These are phyloP conservation scores for Drosophila kohkoa DNA, from an alignment of 1,140 invertebrate species.

Conservation along the genomic window DNA sequence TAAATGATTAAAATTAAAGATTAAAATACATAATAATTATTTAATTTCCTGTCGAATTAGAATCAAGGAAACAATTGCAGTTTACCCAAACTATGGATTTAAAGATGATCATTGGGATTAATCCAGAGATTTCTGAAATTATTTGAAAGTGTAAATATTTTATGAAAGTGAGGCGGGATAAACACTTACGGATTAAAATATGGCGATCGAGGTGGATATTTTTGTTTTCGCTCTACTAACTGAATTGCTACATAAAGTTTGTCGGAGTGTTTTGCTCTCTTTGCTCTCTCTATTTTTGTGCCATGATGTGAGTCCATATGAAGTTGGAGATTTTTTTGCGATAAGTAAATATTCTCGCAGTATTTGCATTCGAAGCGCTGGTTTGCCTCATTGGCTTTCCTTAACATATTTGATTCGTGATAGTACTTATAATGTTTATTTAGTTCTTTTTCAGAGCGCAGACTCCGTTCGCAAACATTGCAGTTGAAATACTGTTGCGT, in stretches of 20 bases:
- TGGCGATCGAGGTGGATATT: slow-evolving; percentile 44
- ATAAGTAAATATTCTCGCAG: slow-evolving; percentile 33
- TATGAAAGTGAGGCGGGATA: neutral
- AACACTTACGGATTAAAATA: slow-evolving; percentile 56
- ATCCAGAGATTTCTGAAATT: slow-evolving; percentile 52
- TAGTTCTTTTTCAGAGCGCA: slow-evolving; percentile 41
- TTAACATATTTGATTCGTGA: slow-evolving; percentile 24
- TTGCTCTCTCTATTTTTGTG: neutral
- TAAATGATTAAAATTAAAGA: neutral
- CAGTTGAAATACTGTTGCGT: slow-evolving; percentile 11
- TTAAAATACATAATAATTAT: neutral
- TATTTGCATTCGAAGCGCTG: slow-evolving; percentile 21
- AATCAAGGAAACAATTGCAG: no score
- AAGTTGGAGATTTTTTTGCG: neutral
- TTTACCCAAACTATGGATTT: neutral
- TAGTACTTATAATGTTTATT: slow-evolving; percentile 34
- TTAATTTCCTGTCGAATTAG: no score
- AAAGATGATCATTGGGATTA: neutral
- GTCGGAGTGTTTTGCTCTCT: neutral
- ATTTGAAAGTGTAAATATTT: neutral
- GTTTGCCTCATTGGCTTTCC: neutral
- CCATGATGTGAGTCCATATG: slow-evolving; percentile 21
- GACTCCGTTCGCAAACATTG: slow-evolving; percentile 47
- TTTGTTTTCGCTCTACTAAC: slow-evolving; percentile 18
- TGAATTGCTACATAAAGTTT: neutral